phyloP scores from a whole-genome alignment of 2,113 vertebrate genomes.

The Psittacula cyanocephala region DNA sequence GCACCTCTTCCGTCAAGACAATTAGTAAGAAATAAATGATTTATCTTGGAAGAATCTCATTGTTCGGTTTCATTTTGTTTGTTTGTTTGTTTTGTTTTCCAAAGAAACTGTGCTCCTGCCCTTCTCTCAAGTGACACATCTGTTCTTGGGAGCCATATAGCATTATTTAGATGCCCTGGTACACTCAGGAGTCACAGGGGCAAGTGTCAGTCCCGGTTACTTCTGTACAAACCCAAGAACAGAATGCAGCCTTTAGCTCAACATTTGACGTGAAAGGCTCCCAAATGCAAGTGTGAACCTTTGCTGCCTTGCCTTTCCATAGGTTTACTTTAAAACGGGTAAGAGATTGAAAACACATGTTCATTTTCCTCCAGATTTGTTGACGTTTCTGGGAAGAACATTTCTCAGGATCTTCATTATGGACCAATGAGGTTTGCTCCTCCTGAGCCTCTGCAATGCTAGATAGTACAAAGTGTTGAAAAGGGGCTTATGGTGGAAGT shows the following conservation, averaged over 20 bases:
- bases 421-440: conserved; percentile 1
- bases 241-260: conserved; percentile 27
- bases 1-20: conserved; percentile 54
- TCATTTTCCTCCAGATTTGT: conserved; percentile 16
- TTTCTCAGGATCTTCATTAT: background rate
- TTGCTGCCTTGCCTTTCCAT: background rate
- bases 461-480: background rate
- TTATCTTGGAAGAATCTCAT: conserved; percentile 67
- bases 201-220: background rate
- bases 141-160: conserved; percentile 39
- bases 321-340: background rate
- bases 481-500: background rate
- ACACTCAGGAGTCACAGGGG: background rate
- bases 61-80: conserved; percentile 68
- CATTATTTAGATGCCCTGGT: conserved; percentile 5
- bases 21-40: conserved; percentile 64
- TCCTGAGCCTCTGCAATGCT: background rate
- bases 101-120: conserved; percentile 30
- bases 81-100: conserved; percentile 49
- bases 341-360: background rate
- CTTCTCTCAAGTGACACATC: conserved; percentile 29
- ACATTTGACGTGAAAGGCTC: background rate
- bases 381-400: background rate
- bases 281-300: conserved; percentile 11
- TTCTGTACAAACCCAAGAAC: background rate